Conservation (phyloP, 2,113 vertebrate genomes). For the Psilopogon haemacephalus region DNA sequence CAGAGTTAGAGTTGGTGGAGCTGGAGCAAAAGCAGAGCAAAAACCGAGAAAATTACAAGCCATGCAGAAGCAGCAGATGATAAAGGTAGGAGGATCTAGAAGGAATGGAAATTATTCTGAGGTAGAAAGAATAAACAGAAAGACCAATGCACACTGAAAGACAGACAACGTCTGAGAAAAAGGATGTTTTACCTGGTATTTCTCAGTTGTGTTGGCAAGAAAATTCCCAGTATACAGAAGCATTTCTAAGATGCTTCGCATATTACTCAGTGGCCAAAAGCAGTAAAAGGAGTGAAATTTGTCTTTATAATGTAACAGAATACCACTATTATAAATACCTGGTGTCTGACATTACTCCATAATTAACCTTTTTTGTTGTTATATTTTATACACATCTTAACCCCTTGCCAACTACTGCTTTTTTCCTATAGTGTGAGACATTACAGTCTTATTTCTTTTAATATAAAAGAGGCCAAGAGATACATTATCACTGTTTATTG, state of each 20-base stretch:
- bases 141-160: background rate
- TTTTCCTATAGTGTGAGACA: background rate
- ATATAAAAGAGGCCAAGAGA: constrained; percentile 35
- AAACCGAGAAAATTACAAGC: background rate
- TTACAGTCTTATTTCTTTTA: background rate
- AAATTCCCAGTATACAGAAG: background rate
- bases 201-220: background rate
- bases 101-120: background rate
- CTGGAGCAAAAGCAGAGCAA: background rate
- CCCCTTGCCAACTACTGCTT: background rate
- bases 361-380: background rate
- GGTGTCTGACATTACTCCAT: background rate
- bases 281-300: background rate
- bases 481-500: constrained; percentile 35
- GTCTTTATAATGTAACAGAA: background rate
- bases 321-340: background rate
- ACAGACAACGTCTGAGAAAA: background rate
- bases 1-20: background rate
- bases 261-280: background rate
- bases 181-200: background rate
- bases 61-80: background rate
- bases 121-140: background rate
- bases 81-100: background rate
- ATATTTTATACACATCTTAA: background rate
- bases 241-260: background rate